phyloP scores from a whole-genome alignment of 2,888 invertebrate genomes.

The Volucella inanis region DNA sequence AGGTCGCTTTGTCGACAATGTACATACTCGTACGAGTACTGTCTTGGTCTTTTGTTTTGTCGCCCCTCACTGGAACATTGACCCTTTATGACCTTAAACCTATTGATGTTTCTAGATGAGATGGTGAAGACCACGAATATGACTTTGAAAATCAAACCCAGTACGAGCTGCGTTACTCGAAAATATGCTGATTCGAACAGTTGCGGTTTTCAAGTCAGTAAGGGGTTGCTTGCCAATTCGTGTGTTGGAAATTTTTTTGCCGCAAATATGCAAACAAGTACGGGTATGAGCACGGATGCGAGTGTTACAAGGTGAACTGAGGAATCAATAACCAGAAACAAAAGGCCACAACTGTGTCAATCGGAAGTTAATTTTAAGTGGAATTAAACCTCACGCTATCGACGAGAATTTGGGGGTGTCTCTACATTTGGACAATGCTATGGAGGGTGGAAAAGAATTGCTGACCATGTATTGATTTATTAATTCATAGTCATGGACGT shows the following conservation, averaged over 20 bases:
- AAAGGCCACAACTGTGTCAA: conserved; percentile 21
- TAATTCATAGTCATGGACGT: conserved; percentile 13
- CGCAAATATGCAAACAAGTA: too few relatives aligned
- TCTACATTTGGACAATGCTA: too few relatives aligned
- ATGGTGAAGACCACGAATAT: not conserved
- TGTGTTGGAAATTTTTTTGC: conserved; percentile 7
- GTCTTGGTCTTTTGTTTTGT: not conserved
- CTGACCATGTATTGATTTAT: conserved; percentile 26
- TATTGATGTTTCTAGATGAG: too few relatives aligned
- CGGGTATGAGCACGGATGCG: conserved; percentile 12
- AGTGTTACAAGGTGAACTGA: conserved; percentile 11
- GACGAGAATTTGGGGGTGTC: not conserved
- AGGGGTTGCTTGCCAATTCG: conserved; percentile 29
- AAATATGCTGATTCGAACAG: conserved; percentile 1
- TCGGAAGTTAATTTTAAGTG: conserved; percentile 3
- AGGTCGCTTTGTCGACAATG: not conserved
- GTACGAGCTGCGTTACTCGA: not conserved
- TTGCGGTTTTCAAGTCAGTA: conserved; percentile 16
- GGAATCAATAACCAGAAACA: conserved; percentile 59
- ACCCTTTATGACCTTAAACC: conserved; percentile 36
- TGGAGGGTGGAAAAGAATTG: not conserved
- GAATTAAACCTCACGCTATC: not conserved
- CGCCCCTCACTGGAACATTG: conserved; percentile 39
- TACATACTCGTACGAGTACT: not conserved
- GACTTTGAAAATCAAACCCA: conserved; percentile 7